Base-by-base conservation (phyloP, 2,888 invertebrate genomes). In the Agonopterix heracliana region DNA sequence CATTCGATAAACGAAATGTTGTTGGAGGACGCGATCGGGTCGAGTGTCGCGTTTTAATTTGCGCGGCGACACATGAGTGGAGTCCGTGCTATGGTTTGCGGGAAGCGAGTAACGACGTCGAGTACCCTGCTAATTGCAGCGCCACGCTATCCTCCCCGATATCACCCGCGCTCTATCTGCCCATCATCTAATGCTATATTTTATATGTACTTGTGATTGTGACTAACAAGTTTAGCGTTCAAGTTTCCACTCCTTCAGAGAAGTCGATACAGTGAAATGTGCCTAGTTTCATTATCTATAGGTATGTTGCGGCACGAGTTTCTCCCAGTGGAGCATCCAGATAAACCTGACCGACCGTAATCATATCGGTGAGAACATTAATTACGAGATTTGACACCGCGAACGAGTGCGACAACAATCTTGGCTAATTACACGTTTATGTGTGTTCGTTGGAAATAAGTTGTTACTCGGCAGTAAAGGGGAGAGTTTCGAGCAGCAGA, bases 21-120 rank as follows among this genome's bases (percentile, higher is more conserved):
- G 70, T 74, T 68, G 14, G 78, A 78, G 78, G 67, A 71, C 63
- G 74, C 71, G 77, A 83, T 80, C 71, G 66, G 70, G 78, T 84
- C 74, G 74, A 87, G 87, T 77, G 82, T 68, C 67, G 75, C 77
- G 81, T 87, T 88, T 88, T 86, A 88, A 87, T 87, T 88, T 87
- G 84, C 82, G 81, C 79, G 81, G 81, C 84, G 87, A 83, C 85
- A 86, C 77, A 82, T 74, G 73, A 87, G 85, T 82, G 83, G 80
- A 69, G 66, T 74, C 74, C 67, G 74, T 68, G 77, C 71, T 64
- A 74, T 17, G 47, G 17, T 34, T 9, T 7, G 80, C 70, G 73
- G 74, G 71, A 59, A 66, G 67, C 72, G 74, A 68, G 71, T 17
- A 41, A 26, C 48, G 52, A 74, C 69, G 78, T 86, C 81, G 77